Evolutionary conservation across 2,888 invertebrate species (phyloP).

Genomic region (Lycia hirtaria): DNA sequence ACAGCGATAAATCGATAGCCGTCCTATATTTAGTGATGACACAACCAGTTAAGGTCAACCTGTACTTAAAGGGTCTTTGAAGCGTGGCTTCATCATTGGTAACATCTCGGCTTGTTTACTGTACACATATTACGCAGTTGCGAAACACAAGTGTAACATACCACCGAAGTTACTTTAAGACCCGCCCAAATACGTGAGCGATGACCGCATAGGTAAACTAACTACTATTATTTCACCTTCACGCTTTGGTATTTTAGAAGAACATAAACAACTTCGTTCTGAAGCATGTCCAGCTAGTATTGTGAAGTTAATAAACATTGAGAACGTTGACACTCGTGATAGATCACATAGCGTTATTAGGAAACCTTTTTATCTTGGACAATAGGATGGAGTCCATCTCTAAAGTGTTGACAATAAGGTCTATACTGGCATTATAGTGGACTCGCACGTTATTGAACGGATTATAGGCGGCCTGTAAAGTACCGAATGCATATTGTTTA

Average conservation of each 20-base stretch:
- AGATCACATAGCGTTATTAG: not conserved
- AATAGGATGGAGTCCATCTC: not conserved
- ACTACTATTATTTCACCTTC: conserved; percentile 69
- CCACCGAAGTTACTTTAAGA: conserved; percentile 47
- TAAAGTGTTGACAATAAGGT: not conserved
- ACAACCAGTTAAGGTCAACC: conserved; percentile 36
- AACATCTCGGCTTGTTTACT: conserved; percentile 34
- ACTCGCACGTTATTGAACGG: conserved; percentile 42
- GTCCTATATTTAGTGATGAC: conserved; percentile 37
- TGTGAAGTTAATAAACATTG: conserved; percentile 9
- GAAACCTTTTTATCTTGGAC: not conserved
- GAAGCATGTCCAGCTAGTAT: conserved; percentile 21
- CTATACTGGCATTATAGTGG: conserved; percentile 1
- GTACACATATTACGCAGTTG: conserved; percentile 53
- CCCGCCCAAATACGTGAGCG: conserved; percentile 65
- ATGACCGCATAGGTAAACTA: conserved; percentile 73
- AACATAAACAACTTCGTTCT: conserved; percentile 38
- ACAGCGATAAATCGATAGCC: conserved; percentile 10
- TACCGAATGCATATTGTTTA: conserved; percentile 45
- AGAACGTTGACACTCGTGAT: not conserved
- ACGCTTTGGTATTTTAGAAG: conserved; percentile 47
- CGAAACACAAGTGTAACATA: conserved; percentile 51
- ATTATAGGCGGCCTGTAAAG: conserved; percentile 37
- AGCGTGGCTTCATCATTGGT: conserved; percentile 29
- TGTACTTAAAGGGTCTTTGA: conserved; percentile 31